phyloP scores from a whole-genome alignment of 2,888 invertebrate species.

The Phaedon cochleariae region DNA sequence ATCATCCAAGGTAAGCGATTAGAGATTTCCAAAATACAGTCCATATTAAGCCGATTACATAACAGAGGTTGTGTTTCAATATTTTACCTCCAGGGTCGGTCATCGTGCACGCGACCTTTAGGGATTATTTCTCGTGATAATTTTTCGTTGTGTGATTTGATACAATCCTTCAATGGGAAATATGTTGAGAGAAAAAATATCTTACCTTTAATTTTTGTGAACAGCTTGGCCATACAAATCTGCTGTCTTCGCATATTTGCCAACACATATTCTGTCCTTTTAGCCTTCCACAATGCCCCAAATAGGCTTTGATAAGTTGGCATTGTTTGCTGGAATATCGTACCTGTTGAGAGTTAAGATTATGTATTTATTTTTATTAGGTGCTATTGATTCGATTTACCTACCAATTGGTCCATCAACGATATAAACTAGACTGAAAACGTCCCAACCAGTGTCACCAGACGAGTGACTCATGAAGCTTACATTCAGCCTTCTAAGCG shows the following conservation, averaged over 20 bases:
- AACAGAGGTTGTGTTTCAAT: too few species aligned
- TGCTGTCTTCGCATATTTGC: conserved; percentile 86
- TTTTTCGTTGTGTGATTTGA: too few species aligned
- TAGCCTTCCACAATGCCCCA: conserved; percentile 88
- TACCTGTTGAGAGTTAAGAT: conserved; percentile 54
- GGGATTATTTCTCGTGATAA: too few species aligned
- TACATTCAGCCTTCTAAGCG: conserved; percentile 87
- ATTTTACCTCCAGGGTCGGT: too few species aligned
- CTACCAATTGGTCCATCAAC: conserved; percentile 85
- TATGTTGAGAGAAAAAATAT: too few species aligned
- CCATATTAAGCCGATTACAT: too few species aligned
- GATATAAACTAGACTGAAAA: conserved; percentile 86
- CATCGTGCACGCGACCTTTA: too few species aligned
- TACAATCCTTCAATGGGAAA: too few species aligned
- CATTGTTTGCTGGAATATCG: conserved; percentile 78
- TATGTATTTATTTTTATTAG: too few species aligned
- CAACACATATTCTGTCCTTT: conserved; percentile 86
- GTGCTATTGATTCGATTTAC: too few species aligned
- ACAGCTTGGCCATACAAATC: conserved; percentile 76
- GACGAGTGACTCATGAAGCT: conserved; percentile 61
- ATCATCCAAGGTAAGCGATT: too few species aligned
- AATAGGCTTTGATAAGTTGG: conserved; percentile 85
- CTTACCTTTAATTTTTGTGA: conserved; percentile 71
- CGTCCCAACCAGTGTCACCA: conserved; percentile 82
- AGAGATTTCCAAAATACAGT: too few species aligned